These are phyloP conservation scores for Peromyscus melanophrys DNA, from an alignment of 2,797 vertebrate species.

Conservation along the genomic window DNA sequence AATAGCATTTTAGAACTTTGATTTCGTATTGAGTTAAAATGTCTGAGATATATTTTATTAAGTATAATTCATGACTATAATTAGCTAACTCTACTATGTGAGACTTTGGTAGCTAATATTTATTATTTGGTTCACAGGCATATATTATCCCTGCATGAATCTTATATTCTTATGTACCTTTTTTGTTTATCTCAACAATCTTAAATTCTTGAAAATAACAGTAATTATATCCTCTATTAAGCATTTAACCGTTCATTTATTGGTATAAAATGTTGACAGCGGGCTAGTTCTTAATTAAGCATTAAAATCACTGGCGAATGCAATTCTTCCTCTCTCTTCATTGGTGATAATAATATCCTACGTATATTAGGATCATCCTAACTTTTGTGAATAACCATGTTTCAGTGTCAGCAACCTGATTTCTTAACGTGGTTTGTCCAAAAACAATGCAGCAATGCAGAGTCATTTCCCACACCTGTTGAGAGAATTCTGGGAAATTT, in stretches of 20 bases:
- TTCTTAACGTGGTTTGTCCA: constrained; percentile 18
- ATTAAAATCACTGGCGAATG: not conserved
- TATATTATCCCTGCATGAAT: not conserved
- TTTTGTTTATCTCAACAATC: not conserved
- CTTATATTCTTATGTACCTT: not conserved
- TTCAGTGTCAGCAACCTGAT: not conserved
- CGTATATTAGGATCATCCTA: not conserved
- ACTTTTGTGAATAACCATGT: not conserved
- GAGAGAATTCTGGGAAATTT: constrained; percentile 5
- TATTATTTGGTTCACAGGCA: not conserved
- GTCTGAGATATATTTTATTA: not conserved
- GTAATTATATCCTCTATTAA: not conserved
- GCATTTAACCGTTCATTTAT: not conserved
- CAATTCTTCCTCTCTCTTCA: not conserved
- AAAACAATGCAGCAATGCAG: not conserved
- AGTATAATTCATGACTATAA: constrained; percentile 16
- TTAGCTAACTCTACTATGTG: not conserved
- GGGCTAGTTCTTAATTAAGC: not conserved
- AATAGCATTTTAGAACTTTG: not conserved
- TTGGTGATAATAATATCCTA: not conserved
- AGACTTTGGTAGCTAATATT: constrained; percentile 5
- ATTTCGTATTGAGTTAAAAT: not conserved
- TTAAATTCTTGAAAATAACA: not conserved
- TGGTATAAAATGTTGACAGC: not conserved
- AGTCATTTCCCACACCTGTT: not conserved